phyloP scores from a whole-genome alignment of 1,140 invertebrate species.

The Bursaphelenchus mucronatus region DNA sequence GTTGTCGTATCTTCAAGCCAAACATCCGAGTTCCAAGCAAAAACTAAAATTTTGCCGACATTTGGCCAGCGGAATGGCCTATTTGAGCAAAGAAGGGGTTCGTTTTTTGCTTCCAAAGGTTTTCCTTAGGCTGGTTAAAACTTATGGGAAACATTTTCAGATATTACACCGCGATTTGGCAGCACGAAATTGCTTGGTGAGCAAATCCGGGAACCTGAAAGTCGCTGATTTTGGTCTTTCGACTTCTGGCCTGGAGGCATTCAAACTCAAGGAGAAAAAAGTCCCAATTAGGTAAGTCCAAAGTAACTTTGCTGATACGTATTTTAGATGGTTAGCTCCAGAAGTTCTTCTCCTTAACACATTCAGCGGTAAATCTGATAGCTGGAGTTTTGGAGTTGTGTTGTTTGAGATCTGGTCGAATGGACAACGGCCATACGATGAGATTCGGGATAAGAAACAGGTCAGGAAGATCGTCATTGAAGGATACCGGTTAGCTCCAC shows the following conservation, averaged over 20 bases:
- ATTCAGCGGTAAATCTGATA: constrained; percentile 93
- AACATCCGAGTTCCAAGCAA: constrained; percentile 11
- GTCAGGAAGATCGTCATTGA: neutral
- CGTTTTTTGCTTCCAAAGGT: too few relatives aligned
- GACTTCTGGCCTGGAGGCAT: constrained; percentile 60
- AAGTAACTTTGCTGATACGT: constrained; percentile 17
- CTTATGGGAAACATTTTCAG: neutral
- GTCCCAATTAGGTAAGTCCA: constrained; percentile 1
- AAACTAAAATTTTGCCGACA: neutral
- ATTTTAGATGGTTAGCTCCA: constrained; percentile 89
- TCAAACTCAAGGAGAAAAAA: neutral
- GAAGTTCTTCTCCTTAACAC: constrained; percentile 85
- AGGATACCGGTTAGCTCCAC: neutral
- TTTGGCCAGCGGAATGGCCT: constrained; percentile 28
- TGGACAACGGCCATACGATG: constrained; percentile 84
- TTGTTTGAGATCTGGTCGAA: constrained; percentile 92
- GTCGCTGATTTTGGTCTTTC: constrained; percentile 92
- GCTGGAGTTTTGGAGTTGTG: constrained; percentile 92
- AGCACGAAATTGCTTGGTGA: constrained; percentile 89
- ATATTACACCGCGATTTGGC: constrained; percentile 80
- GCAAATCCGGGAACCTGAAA: constrained; percentile 73
- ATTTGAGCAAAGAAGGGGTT: constrained; percentile 14
- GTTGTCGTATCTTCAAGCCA: constrained; percentile 5
- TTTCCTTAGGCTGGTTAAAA: neutral
- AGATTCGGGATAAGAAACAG: neutral